phyloP scores from a whole-genome alignment of 2,888 invertebrate species.

The Pyrgus malvae region DNA sequence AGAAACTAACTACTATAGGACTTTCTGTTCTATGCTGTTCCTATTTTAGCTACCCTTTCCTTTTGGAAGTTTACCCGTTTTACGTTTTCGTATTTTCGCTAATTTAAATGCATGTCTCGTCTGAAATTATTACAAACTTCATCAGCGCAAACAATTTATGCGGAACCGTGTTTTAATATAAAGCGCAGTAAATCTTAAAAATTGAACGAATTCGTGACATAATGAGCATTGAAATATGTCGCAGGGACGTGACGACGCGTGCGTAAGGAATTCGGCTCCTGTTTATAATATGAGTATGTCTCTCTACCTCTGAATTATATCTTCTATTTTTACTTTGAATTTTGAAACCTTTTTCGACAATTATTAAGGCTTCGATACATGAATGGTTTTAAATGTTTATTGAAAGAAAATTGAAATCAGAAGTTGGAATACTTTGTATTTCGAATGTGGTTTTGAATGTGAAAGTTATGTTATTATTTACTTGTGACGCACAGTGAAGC shows the following conservation, averaged over 20 bases:
- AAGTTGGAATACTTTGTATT: too few relatives aligned
- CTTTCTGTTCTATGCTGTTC: too few relatives aligned
- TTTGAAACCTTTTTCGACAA: conserved; percentile 5
- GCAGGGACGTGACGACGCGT: conserved; percentile 8
- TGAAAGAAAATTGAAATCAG: not conserved
- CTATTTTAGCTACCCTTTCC: too few relatives aligned
- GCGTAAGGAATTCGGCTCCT: not conserved
- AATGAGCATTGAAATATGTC: conserved; percentile 11
- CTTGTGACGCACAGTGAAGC: too few relatives aligned
- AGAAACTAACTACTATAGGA: too few relatives aligned
- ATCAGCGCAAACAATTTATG: conserved; percentile 10
- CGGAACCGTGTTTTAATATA: conserved; percentile 17
- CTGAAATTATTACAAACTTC: conserved; percentile 1
- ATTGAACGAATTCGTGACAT: conserved; percentile 17
- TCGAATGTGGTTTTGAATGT: too few relatives aligned
- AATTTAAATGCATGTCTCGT: conserved; percentile 10
- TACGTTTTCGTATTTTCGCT: not conserved
- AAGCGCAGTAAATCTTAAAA: conserved; percentile 19
- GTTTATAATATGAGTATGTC: conserved; percentile 7
- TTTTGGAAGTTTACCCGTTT: too few relatives aligned
- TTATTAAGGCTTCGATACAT: not conserved
- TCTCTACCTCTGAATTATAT: too few relatives aligned
- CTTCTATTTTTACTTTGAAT: not conserved
- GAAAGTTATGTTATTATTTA: too few relatives aligned
- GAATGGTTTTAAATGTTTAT: not conserved